phyloP scores from a whole-genome alignment of 2,797 vertebrate genomes.

The Hoplostethus mediterraneus region DNA sequence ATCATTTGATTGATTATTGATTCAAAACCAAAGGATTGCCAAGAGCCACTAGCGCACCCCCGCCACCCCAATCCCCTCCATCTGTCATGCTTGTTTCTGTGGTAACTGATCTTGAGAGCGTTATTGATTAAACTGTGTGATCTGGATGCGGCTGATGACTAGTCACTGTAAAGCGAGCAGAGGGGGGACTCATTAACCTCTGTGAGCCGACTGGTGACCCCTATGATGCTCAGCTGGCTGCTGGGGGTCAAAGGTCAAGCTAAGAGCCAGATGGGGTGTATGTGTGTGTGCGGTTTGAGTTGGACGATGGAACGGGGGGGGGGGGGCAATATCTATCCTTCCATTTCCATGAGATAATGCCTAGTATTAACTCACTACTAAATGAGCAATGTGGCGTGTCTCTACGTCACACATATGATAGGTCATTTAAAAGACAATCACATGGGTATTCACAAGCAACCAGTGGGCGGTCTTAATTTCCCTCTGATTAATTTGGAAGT shows the following conservation, averaged over 20 bases:
- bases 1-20: constrained; percentile 45
- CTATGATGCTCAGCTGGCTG: constrained; percentile 46
- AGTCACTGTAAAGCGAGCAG: constrained; percentile 18
- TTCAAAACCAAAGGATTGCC: constrained; percentile 23
- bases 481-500: not conserved
- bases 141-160: constrained; percentile 33
- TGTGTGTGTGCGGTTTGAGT: constrained; percentile 2
- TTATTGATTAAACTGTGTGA: constrained; percentile 63
- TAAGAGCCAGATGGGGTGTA: constrained; percentile 69
- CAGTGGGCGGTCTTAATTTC: not conserved
- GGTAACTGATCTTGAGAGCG: constrained; percentile 38
- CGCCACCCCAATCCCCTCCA: constrained; percentile 40
- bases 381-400: no score
- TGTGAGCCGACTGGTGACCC: constrained; percentile 42
- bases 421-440: not conserved
- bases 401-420: not conserved
- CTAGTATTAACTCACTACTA: not conserved
- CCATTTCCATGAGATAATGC: not conserved
- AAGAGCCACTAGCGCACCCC: not conserved
- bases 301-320: not conserved
- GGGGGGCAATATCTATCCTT: constrained; percentile 8
- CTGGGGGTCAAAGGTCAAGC: constrained; percentile 67
- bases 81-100: constrained; percentile 51
- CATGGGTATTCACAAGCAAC: not conserved
- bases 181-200: constrained; percentile 64